Base-by-base conservation (phyloP, 2,888 invertebrate species). In the Eledona agricola region DNA sequence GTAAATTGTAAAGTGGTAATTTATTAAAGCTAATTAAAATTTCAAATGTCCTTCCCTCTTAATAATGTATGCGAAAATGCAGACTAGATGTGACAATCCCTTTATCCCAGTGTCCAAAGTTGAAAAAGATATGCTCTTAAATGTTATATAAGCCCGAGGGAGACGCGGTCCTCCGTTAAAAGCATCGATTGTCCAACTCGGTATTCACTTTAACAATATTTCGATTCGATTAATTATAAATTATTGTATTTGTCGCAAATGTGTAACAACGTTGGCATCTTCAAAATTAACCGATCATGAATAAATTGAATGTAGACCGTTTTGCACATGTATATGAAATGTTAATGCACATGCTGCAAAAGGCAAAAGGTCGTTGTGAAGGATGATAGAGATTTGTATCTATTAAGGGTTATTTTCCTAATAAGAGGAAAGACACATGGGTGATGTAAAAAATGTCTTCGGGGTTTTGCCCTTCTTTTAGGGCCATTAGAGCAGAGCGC, bases 381-480 rank as follows among this genome's bases (percentile, higher is more conserved):
- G n/a, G n/a, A n/a, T n/a, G n/a, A n/a, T n/a, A n/a, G 7, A 28
- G 11, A 26, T 26, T 40, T 40, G 7, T 26, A 28, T 40, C 40
- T 40, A 40, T 40, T 40, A 28, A 10, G 7, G 12, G 16, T 3
- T 4, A 38, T 11, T 42, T 12, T 22, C 42, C 42, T 42, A 42
- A 42, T 42, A 42, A 42, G 42, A 31, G 42, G 29, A 31, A 22
- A 42, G 42, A 42, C 42, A 42, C 42, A 23, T 15, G 42, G 40
- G 40, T 40, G 58, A 49, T 55, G 28, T 32, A 45, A 60, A 46
- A 47, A 47, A 47, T 47, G 9, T 47, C 47, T 47, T 47, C 35
- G 10, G 47, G 47, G 28, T 29, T 29, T 32, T 37, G 25, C 31
- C 28, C 47, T 50, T 50, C 49, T 40, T 46, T 47, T 50, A 32